Percentiles rank a stretch among this genome's conserved stretches.
phyloP scores from a whole-genome alignment of 2,888 invertebrate species.

The Patella ulyssiponensis region DNA sequence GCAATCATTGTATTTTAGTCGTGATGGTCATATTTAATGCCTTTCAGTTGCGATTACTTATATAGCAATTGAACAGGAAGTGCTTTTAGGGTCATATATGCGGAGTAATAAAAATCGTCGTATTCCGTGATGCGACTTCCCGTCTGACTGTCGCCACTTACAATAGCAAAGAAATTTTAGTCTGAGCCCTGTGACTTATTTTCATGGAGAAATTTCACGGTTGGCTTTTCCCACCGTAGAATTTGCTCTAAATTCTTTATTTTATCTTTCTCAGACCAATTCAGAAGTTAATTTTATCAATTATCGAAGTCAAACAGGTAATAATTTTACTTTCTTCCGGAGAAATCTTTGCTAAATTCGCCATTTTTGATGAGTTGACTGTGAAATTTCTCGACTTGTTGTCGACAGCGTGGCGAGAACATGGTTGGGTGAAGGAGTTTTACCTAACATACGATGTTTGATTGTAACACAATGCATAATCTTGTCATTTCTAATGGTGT shows the following conservation, averaged over 20 bases:
- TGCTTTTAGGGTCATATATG: conserved; percentile 12
- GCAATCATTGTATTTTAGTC: too few species aligned
- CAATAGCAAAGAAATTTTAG: conserved; percentile 50
- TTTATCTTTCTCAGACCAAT: conserved; percentile 13
- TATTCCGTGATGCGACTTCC: conserved; percentile 56
- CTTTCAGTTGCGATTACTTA: too few species aligned
- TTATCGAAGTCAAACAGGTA: conserved; percentile 25
- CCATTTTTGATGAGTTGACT: conserved; percentile 12
- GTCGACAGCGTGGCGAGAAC: conserved; percentile 7
- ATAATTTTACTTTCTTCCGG: conserved; percentile 30
- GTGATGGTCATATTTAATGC: too few species aligned
- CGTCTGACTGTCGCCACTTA: conserved; percentile 68
- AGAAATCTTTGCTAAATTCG: background rate
- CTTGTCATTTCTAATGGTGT: too few species aligned
- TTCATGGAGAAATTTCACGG: conserved; percentile 34
- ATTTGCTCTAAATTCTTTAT: conserved; percentile 8
- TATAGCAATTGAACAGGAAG: background rate
- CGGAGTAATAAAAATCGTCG: background rate
- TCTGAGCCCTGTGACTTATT: conserved; percentile 31
- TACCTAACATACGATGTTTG: background rate
- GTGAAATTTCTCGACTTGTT: conserved; percentile 9
- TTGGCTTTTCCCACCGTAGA: conserved; percentile 32
- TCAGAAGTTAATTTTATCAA: conserved; percentile 15
- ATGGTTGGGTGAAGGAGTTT: background rate
- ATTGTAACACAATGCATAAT: background rate